A percentile compares a stretch with the other conserved stretches of the same genome.
Conservation (phyloP, 2,113 vertebrate species). For the Pygoscelis adeliae region DNA sequence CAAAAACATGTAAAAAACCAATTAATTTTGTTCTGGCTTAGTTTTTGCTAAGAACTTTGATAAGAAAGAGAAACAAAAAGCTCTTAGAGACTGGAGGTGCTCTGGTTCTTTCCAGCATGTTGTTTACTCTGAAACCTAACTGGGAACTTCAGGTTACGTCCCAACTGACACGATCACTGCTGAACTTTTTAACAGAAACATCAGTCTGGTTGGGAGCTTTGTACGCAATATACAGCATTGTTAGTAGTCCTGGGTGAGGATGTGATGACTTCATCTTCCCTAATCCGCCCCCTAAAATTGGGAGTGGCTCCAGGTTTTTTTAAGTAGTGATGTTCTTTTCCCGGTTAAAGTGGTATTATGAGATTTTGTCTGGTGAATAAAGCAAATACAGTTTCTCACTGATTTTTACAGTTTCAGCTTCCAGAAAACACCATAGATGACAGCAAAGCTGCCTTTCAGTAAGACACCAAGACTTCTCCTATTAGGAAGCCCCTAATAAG, state of each 20-base stretch:
- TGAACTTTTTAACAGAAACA: background rate
- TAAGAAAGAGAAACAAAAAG: background rate
- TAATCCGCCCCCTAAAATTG: background rate
- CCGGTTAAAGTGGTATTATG: background rate
- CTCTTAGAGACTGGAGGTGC: background rate
- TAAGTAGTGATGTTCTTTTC: background rate
- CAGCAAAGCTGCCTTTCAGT: background rate
- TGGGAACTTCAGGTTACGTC: background rate
- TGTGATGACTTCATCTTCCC: background rate
- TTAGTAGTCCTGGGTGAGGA: background rate
- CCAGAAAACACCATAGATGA: background rate
- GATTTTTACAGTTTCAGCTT: background rate
- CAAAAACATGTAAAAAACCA: background rate
- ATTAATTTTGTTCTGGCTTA: background rate
- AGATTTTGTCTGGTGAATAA: background rate
- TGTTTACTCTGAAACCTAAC: background rate
- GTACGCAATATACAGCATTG: background rate
- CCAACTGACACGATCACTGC: background rate
- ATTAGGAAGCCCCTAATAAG: constrained; percentile 35
- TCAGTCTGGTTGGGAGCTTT: background rate
- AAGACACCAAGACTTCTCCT: background rate
- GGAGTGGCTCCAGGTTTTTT: background rate
- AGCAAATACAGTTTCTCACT: background rate
- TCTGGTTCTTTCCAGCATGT: background rate
- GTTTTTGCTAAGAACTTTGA: background rate